Evolutionary conservation across 2,113 vertebrate genomes (phyloP), one percentile per base, ranked within the genome.

Genomic region (Xiphophorus hellerii): DNA sequence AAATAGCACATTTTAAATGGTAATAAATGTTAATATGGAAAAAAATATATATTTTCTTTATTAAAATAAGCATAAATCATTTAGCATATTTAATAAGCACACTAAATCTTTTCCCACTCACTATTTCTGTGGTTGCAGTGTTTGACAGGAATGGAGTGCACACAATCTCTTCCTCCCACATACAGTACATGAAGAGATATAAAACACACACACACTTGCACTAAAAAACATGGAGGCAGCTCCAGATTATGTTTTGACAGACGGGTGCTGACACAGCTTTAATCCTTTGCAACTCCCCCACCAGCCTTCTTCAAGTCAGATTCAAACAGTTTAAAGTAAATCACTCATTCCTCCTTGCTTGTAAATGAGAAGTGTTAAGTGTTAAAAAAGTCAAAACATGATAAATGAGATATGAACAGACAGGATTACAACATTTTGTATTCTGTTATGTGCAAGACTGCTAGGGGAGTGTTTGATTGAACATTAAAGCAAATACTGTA

Each of bases 51-150:
- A 65, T 42, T 54, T 85, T 73, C 64, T 92, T 89, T 88, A 90
- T 86, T 90, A 78, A 87, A 91, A 89, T 87, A 83, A 78, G 80
- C 75, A 90, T 87, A 80, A 91, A 90, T 89, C 76, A 90, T 91
- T 90, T 77, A 90, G 77, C 66, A 83, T 86, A 63, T 90, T 90
- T 82, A 86, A 86, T 92, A 84, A 89, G 86, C 75, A 82, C 84
- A 80, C 69, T 67, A 84, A 81, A 86, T 83, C 74, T 66, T 35
- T 77, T 77, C 74, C n/a, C 39, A 58, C 67, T 74, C 65, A 71
- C 30, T 89, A 76, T 73, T 64, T 80, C 72, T 66, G 73, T 75
- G 70, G 74, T 76, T 84, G 76, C 68, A 81, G 74, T 71, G 83
- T 69, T 79, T 70, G 74, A 73, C 54, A 83, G 76, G 71, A 83